Percentiles rank a stretch among this genome's conserved stretches.
Conservation (phyloP, 1,140 invertebrate genomes). For the Druon quercuslanigerum region DNA sequence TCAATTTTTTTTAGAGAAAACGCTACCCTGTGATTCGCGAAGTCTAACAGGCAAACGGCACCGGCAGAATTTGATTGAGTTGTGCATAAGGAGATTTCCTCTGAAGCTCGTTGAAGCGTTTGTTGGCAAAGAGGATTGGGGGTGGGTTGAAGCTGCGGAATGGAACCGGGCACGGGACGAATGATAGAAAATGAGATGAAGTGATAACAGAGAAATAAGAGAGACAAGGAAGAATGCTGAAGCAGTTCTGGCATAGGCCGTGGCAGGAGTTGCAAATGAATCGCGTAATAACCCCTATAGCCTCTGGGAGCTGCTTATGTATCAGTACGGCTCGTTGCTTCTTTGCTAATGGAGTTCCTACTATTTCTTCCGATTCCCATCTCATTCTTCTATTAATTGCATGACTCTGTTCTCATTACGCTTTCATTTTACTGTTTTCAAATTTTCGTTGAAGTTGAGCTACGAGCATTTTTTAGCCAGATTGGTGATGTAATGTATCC, state of each 20-base stretch:
- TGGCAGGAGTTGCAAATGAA: constrained; percentile 65
- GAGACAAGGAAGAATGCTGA: constrained; percentile 39
- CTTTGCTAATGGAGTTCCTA: constrained; percentile 51
- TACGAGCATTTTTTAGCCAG: not conserved
- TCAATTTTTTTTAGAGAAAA: not conserved
- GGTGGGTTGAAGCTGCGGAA: constrained; percentile 60
- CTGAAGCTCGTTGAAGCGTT: constrained; percentile 64
- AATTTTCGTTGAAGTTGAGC: constrained; percentile 31
- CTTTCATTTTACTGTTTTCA: constrained; percentile 35
- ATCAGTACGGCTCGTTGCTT: constrained; percentile 55
- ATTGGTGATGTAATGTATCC: too few relatives aligned
- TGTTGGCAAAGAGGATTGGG: constrained; percentile 69
- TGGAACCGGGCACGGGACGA: constrained; percentile 42
- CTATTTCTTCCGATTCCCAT: constrained; percentile 47
- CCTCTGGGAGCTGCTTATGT: constrained; percentile 54
- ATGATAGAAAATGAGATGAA: constrained; percentile 36
- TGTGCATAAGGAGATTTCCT: constrained; percentile 68
- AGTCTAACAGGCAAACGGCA: constrained; percentile 25
- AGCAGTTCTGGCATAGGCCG: constrained; percentile 33
- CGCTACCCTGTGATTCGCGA: not conserved
- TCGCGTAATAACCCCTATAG: constrained; percentile 62
- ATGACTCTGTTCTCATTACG: not conserved
- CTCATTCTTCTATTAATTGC: too few relatives aligned
- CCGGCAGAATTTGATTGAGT: constrained; percentile 65
- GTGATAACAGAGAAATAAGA: constrained; percentile 41